Conservation (phyloP, 2,888 invertebrate genomes). For the Tribolium freemani region DNA sequence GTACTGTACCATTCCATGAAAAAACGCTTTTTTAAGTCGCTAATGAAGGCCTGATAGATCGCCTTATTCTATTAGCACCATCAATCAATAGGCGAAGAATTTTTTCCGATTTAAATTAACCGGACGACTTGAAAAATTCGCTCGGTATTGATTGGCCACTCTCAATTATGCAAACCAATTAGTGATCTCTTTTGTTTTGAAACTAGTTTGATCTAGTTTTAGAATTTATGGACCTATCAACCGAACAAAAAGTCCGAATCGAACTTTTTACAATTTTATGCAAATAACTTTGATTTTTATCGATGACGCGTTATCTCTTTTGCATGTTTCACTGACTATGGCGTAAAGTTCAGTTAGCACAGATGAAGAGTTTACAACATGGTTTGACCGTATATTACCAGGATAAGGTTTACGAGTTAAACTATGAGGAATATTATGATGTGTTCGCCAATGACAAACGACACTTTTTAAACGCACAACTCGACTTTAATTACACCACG, state of each 20-base stretch:
- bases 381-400: slow-evolving; percentile 14
- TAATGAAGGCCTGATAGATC: neutral
- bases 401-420: slow-evolving; percentile 32
- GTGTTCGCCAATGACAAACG: slow-evolving; percentile 26
- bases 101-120: slow-evolving; percentile 20
- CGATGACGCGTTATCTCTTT: slow-evolving; percentile 20
- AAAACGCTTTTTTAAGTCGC: neutral
- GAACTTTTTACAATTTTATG: slow-evolving; percentile 23
- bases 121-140: slow-evolving; percentile 34
- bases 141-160: slow-evolving; percentile 35
- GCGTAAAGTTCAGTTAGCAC: slow-evolving; percentile 17
- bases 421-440: slow-evolving; percentile 28
- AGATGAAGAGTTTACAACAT: slow-evolving; percentile 30
- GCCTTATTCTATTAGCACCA: neutral
- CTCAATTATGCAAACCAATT: slow-evolving; percentile 43
- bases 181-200: slow-evolving; percentile 38
- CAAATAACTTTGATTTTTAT: slow-evolving; percentile 27
- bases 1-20: neutral
- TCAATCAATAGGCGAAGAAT: neutral
- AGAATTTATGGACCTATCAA: slow-evolving; percentile 25
- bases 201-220: slow-evolving; percentile 37
- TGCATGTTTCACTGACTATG: slow-evolving; percentile 1
- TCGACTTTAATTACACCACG: neutral
- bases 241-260: slow-evolving; percentile 7
- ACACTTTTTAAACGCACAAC: slow-evolving; percentile 5